phyloP scores from a whole-genome alignment of 1,140 invertebrate species.

The Bombus huntii region DNA sequence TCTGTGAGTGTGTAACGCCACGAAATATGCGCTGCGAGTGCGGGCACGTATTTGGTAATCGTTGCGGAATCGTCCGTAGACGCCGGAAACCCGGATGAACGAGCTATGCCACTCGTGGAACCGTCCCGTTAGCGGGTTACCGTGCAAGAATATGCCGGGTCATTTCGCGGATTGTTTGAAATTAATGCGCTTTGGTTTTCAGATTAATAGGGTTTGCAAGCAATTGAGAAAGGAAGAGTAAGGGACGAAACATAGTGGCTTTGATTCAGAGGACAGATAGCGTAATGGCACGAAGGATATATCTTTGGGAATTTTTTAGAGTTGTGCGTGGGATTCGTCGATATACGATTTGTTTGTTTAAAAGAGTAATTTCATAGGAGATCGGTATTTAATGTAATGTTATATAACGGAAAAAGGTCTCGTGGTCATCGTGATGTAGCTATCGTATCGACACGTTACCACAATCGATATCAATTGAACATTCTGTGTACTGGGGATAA shows the following conservation, averaged over 20 bases:
- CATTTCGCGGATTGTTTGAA: not conserved
- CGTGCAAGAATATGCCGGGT: conserved; percentile 1
- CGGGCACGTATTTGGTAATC: conserved; percentile 21
- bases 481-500: too few relatives aligned
- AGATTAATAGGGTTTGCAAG: not conserved
- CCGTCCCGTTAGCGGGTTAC: not conserved
- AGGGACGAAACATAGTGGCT: not conserved
- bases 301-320: too few relatives aligned
- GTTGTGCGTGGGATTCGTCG: too few relatives aligned
- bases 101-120: not conserved
- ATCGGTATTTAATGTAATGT: too few relatives aligned
- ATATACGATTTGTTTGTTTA: too few relatives aligned
- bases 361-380: too few relatives aligned
- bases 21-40: conserved; percentile 40
- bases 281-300: too few relatives aligned
- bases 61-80: conserved; percentile 16
- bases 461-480: too few relatives aligned
- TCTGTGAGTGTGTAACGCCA: conserved; percentile 9
- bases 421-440: too few relatives aligned
- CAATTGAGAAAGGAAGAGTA: not conserved
- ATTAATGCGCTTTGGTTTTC: not conserved
- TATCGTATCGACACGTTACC: too few relatives aligned
- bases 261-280: not conserved
- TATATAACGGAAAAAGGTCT: too few relatives aligned
- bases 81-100: not conserved